Conservation (phyloP, 2,797 vertebrate species). For the Urophycis tenuis region DNA sequence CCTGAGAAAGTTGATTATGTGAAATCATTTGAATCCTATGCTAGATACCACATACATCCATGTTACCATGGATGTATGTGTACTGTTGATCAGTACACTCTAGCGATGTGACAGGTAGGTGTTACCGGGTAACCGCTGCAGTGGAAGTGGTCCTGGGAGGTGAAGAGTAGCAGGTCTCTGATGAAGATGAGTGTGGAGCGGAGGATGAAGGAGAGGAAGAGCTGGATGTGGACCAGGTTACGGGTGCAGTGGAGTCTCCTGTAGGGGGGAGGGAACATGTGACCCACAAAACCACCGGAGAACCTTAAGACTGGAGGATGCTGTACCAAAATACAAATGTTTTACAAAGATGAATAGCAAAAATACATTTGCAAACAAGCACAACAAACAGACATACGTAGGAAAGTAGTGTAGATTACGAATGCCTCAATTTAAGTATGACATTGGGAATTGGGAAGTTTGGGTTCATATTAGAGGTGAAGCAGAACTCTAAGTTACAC, state of each 20-base stretch:
- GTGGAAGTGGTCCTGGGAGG: conserved; percentile 68
- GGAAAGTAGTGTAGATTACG: neutral
- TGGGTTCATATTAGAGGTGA: neutral
- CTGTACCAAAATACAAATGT: too few species aligned
- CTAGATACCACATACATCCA: neutral
- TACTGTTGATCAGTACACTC: neutral
- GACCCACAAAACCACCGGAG: neutral
- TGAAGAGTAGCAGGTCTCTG: conserved; percentile 75
- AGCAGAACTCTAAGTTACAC: neutral
- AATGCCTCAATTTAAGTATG: neutral
- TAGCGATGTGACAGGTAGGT: neutral
- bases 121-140: conserved; percentile 74
- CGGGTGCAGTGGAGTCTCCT: conserved; percentile 82
- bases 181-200: conserved; percentile 79
- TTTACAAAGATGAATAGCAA: too few species aligned
- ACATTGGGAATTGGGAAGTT: neutral
- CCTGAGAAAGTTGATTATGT: too few species aligned
- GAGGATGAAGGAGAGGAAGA: conserved; percentile 83
- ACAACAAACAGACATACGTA: neutral
- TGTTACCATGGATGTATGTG: too few species aligned
- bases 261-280: conserved; percentile 7
- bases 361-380: too few species aligned
- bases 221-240: conserved; percentile 87
- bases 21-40: too few species aligned
- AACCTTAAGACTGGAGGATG: too few species aligned